Evolutionary conservation across 2,797 vertebrate species (phyloP).

Genomic region (Arnoldichthys spilopterus): DNA sequence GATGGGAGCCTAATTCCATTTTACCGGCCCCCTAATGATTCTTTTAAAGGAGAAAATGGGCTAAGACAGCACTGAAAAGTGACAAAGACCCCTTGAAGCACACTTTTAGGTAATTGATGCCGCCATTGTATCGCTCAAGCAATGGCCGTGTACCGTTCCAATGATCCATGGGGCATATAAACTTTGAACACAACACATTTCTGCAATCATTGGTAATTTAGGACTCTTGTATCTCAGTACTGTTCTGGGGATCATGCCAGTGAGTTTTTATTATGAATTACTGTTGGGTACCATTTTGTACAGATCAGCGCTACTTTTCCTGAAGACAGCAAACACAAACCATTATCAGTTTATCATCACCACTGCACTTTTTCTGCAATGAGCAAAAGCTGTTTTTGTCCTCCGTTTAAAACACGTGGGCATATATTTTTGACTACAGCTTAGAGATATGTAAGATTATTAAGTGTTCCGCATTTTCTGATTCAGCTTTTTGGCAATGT

Average conservation of each 20-base stretch:
- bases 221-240: not conserved
- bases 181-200: conserved; percentile 40
- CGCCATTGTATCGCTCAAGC: conserved; percentile 48
- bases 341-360: conserved; percentile 18
- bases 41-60: conserved; percentile 58
- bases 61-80: conserved; percentile 52
- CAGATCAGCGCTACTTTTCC: not conserved
- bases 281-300: conserved; percentile 9
- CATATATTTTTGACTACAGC: not conserved
- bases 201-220: conserved; percentile 51
- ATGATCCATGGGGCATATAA: conserved; percentile 48
- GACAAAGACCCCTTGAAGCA: conserved; percentile 39
- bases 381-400: not conserved
- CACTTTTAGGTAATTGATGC: conserved; percentile 46
- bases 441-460: not conserved
- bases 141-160: conserved; percentile 29
- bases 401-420: not conserved
- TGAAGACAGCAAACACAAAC: conserved; percentile 12
- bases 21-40: conserved; percentile 62
- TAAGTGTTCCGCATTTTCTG: not conserved
- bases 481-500: not conserved
- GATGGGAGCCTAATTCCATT: conserved; percentile 62
- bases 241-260: conserved; percentile 25
- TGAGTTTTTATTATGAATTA: conserved; percentile 38
- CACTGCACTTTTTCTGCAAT: not conserved